These are phyloP conservation scores for Tapirus indicus DNA, from an alignment of 2,797 vertebrate genomes.

Conservation along the genomic window DNA sequence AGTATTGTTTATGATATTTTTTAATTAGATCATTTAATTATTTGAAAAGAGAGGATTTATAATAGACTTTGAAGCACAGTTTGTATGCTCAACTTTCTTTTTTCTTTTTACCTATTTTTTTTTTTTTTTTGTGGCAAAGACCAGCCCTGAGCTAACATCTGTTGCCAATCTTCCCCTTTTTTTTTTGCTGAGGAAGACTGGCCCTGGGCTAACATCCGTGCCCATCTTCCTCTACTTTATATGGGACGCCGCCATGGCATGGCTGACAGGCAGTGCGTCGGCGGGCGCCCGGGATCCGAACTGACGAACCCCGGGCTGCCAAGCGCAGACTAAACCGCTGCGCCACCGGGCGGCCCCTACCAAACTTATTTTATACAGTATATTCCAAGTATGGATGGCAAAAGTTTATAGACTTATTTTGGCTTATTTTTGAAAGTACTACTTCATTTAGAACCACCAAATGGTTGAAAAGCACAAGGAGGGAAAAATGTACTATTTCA, in stretches of 20 bases:
- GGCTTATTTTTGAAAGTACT: slow-evolving; percentile 21
- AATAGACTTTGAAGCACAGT: neutral
- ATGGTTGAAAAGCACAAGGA: slow-evolving; percentile 25
- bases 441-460: neutral
- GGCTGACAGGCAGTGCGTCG: too few relatives aligned
- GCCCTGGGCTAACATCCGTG: too few relatives aligned
- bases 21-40: slow-evolving; percentile 44
- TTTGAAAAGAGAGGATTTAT: slow-evolving; percentile 50
- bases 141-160: too few relatives aligned
- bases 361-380: neutral
- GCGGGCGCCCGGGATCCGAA: too few relatives aligned
- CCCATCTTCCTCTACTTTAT: too few relatives aligned
- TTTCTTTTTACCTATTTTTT: slow-evolving; percentile 1
- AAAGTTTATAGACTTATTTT: slow-evolving; percentile 27
- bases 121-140: too few relatives aligned
- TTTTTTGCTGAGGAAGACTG: too few relatives aligned
- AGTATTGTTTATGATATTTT: neutral
- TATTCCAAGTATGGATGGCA: slow-evolving; percentile 12
- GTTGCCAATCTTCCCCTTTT: too few relatives aligned
- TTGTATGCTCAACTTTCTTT: neutral
- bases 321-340: too few relatives aligned
- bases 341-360: too few relatives aligned
- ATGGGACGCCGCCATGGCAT: too few relatives aligned
- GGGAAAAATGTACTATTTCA: slow-evolving; percentile 15
- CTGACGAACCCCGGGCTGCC: too few relatives aligned